Conservation (phyloP, 2,888 invertebrate species). For the Subacronicta megacephala region DNA sequence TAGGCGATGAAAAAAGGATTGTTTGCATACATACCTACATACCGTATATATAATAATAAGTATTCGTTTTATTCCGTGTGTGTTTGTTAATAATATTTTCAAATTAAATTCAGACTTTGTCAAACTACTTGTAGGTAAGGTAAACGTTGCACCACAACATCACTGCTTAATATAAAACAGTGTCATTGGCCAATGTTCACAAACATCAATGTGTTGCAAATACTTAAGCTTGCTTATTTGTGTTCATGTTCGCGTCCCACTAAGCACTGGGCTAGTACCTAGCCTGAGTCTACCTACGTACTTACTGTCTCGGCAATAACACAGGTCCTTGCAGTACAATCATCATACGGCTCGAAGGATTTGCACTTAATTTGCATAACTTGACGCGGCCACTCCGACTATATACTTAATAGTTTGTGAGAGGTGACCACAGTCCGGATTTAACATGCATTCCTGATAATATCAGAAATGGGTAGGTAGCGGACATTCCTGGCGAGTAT, state of each 20-base stretch:
- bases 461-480: too few relatives aligned
- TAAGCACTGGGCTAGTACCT: slow-evolving; percentile 1
- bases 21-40: too few relatives aligned
- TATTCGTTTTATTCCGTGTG: too few relatives aligned
- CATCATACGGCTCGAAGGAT: slow-evolving; percentile 35
- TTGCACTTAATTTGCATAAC: slow-evolving; percentile 53
- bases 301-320: slow-evolving; percentile 33
- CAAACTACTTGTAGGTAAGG: too few relatives aligned
- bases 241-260: slow-evolving; percentile 27
- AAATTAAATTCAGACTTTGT: background rate
- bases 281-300: slow-evolving; percentile 28
- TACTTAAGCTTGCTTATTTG: slow-evolving; percentile 27
- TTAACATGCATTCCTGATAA: background rate
- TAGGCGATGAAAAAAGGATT: too few relatives aligned
- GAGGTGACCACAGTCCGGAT: background rate
- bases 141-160: too few relatives aligned
- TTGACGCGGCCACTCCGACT: slow-evolving; percentile 18
- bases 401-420: background rate
- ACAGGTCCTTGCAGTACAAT: slow-evolving; percentile 48
- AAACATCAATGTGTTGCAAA: slow-evolving; percentile 15
- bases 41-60: too few relatives aligned
- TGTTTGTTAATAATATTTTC: too few relatives aligned
- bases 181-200: slow-evolving; percentile 7
- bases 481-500: too few relatives aligned
- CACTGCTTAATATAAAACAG: too few relatives aligned